Base-by-base conservation (phyloP, 2,888 invertebrate species). In the Lasioglossum villosulum region DNA sequence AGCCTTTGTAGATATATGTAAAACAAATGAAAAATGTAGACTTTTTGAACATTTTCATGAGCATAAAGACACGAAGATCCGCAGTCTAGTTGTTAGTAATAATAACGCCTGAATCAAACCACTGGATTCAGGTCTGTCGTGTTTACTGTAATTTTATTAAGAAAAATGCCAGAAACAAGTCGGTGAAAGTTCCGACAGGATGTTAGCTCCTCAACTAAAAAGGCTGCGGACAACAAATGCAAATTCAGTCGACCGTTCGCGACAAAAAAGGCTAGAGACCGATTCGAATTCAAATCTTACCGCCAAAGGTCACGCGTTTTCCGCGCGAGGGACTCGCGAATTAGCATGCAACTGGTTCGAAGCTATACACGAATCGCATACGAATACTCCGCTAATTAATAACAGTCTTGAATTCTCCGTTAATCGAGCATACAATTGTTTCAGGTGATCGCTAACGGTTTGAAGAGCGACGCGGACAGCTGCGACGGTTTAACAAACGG, bases 381-480 rank as follows among this genome's bases (percentile, higher is more conserved):
- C 14, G 59, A 72, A 88, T 63, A n/a, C 27, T 66, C 66, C n/a
- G n/a, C 42, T 56, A 77, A 84, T 89, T 83, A 80, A 39, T 27
- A 27, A 77, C 83, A 83, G 82, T 80, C 83, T 52, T 16, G 6
- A 30, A 63, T 68, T 56, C 6, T 30, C 74, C 78, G 78, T 83
- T 91, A 86, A 91, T 89, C 80, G 73, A 82, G 14, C 72, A 56
- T 66, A 30, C 82, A 42, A 63, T 77, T 86, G 86, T 93, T 94
- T 88, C 93, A 94, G 94, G 93, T 94, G 92, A 93, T 93, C 86
- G 89, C 88, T 79, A 94, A 94, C 94, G 93, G 94, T 89, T 86
- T 87, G 85, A 91, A 90, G 86, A 91, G 82, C 90, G 91, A 92
- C 82, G 88, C 89, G 87, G 92, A 92, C 94, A 92, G 91, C 91